phyloP scores from a whole-genome alignment of 2,888 invertebrate species.

The Caenorhabditis afra region DNA sequence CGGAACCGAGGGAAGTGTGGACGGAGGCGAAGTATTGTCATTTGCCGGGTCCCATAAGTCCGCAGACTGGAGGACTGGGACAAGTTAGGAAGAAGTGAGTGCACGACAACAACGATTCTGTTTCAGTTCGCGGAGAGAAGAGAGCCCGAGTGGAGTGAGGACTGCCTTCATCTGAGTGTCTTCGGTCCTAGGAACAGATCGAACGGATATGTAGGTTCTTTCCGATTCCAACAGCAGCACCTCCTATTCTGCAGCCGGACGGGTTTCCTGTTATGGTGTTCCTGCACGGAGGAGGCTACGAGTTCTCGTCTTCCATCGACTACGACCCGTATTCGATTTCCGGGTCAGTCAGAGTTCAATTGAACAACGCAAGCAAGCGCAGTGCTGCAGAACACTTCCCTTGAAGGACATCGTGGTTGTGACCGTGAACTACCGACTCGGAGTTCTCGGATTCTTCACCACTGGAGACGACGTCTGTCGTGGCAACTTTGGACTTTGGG shows the following conservation, averaged over 20 bases:
- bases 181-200: constrained; percentile 30
- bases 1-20: constrained; percentile 25
- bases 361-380: too few relatives aligned
- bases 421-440: constrained; percentile 32
- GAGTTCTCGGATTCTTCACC: constrained; percentile 29
- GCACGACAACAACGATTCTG: neutral
- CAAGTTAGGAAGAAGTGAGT: constrained; percentile 1
- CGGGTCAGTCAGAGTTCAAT: constrained; percentile 15
- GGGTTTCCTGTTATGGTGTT: constrained; percentile 52
- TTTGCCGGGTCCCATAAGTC: constrained; percentile 32
- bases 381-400: constrained; percentile 25
- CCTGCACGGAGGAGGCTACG: constrained; percentile 57
- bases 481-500: constrained; percentile 40
- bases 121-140: constrained; percentile 8
- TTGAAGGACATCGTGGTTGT: constrained; percentile 19
- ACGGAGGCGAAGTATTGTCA: constrained; percentile 33
- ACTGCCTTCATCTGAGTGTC: constrained; percentile 30
- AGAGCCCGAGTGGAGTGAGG: constrained; percentile 12
- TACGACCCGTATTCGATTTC: constrained; percentile 40
- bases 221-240: too few relatives aligned
- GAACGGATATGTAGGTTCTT: neutral
- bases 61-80: constrained; percentile 30
- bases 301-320: constrained; percentile 18
- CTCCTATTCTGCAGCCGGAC: neutral
- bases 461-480: constrained; percentile 33